Conservation (phyloP, 2,113 vertebrate genomes). For the Suncus etruscus region DNA sequence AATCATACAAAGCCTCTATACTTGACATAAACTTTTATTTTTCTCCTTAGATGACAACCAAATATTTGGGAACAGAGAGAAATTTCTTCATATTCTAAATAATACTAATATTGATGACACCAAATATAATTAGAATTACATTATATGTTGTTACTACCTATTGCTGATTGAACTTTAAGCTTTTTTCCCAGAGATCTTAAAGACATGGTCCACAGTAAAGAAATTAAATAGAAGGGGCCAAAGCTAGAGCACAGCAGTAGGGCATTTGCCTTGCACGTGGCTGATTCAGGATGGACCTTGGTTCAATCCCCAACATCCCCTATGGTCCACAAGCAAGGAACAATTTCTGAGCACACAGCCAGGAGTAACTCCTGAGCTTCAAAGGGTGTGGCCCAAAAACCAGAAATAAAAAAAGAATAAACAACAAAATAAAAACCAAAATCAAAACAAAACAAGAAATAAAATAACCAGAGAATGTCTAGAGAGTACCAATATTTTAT, state of each 20-base stretch:
- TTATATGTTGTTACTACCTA: not conserved
- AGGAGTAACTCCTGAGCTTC: too few relatives aligned
- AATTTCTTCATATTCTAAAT: not conserved
- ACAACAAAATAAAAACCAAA: too few relatives aligned
- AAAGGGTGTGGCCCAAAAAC: too few relatives aligned
- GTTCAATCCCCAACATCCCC: too few relatives aligned
- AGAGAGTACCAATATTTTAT: not conserved
- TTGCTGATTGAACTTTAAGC: not conserved
- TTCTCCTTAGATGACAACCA: too few relatives aligned
- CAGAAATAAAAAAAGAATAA: too few relatives aligned
- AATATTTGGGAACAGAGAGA: not conserved
- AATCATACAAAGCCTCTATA: not conserved
- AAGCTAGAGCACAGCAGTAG: too few relatives aligned
- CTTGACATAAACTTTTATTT: not conserved
- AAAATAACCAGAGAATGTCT: too few relatives aligned
- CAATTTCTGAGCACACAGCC: too few relatives aligned
- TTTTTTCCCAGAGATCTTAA: constrained; percentile 20
- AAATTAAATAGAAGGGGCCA: constrained; percentile 6
- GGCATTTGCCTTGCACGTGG: too few relatives aligned
- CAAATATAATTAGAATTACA: not conserved
- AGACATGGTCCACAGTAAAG: not conserved
- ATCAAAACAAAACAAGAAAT: not conserved
- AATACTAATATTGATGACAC: not conserved
- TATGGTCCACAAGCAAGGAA: too few relatives aligned
- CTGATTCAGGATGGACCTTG: too few relatives aligned